Evolutionary conservation across 2,888 invertebrate species (phyloP), one percentile per base, ranked within the genome.

Genomic region (Eilema griseolum): DNA sequence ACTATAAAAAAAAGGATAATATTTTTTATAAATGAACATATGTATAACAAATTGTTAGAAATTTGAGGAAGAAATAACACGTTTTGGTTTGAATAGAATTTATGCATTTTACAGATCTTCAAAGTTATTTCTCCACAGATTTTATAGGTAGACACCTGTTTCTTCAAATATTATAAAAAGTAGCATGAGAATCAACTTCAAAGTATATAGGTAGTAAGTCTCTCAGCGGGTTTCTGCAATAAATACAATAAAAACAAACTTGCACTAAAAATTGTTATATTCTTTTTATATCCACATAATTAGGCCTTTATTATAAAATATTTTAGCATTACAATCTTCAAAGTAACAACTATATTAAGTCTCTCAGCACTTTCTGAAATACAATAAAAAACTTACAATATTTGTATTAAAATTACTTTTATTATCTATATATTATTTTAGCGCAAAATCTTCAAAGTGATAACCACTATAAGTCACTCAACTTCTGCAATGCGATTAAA

Each of bases 401-500:
- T 1, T n/a, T 0, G 10, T 20, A n/a, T 10, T n/a, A n/a, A 52
- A 52, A 52, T 52, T 52, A n/a, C 7, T 10, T 52, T 52, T n/a
- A 52, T 52, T 52, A 52, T n/a, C 8, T n/a, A n/a, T 7, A 20
- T n/a, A n/a, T n/a, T 7, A 52, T 52, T 41, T 52, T 52, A 52
- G 52, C 52, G n/a, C n/a, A 52, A 52, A 52, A 20, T 52, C 52
- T 52, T 52, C 52, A 52, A 52, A 52, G 52, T 52, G n/a, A 2
- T 7, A 46, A n/a, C n/a, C 28, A 31, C 62, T 46, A 70, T 66
- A 72, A 66, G 61, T 72, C 71, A 67, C 46, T 68, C 63, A 71
- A 63, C 46, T 69, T 72, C 62, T 66, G 60, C 72, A 69, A 69
- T 69, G 63, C 72, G 63, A 62, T 52, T 37, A 14, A 62, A 72